phyloP scores from a whole-genome alignment of 2,113 vertebrate genomes.

The Notarius quadriscutis region DNA sequence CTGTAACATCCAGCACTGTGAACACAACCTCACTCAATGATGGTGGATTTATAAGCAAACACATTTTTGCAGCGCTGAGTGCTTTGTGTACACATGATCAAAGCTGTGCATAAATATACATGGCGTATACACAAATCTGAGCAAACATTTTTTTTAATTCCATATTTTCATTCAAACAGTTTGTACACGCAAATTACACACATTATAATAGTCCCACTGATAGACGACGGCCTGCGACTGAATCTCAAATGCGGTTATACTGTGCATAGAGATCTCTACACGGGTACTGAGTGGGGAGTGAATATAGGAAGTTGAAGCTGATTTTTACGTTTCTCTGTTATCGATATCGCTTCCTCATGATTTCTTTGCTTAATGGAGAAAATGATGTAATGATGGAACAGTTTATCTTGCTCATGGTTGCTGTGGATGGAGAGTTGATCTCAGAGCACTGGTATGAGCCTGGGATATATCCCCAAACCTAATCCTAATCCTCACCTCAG shows the following conservation, averaged over 20 bases:
- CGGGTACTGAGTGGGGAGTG: background rate
- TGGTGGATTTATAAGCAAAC: slow-evolving; percentile 3
- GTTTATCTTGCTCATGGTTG: background rate
- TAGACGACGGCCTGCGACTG: background rate
- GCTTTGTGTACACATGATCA: slow-evolving; percentile 3
- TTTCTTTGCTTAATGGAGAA: background rate
- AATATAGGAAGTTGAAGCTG: background rate
- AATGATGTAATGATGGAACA: background rate
- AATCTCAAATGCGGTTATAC: background rate
- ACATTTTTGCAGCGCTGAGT: background rate
- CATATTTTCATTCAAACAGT: background rate
- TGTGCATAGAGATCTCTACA: background rate
- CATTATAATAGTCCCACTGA: background rate
- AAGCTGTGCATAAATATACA: background rate
- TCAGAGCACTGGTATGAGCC: background rate
- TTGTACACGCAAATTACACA: background rate
- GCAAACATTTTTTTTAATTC: background rate
- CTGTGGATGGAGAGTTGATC: background rate
- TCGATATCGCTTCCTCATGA: background rate
- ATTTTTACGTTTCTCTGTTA: background rate
- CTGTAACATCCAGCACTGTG: background rate
- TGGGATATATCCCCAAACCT: background rate
- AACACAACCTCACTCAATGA: background rate
- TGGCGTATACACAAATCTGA: background rate
- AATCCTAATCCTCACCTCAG: background rate